Evolutionary conservation across 1,140 invertebrate species (phyloP).

Genomic region (Plutomurus gul): DNA sequence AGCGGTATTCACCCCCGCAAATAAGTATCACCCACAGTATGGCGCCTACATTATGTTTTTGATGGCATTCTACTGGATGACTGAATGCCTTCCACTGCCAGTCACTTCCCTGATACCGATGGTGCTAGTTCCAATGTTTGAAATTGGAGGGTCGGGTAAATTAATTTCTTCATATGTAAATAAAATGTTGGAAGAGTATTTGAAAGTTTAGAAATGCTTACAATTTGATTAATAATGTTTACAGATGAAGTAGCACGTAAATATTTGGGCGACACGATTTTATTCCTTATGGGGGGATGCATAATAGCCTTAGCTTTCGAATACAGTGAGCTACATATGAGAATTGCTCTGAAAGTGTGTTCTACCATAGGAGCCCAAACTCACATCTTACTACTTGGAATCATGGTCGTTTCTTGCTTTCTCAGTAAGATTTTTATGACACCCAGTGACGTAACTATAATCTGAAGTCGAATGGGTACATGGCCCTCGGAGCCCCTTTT

Average conservation of each 20-base stretch:
- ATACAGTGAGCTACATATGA: neutral
- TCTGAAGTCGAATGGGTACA: too few species aligned
- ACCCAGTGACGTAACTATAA: too few species aligned
- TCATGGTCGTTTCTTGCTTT: neutral
- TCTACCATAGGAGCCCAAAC: neutral
- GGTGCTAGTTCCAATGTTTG: constrained; percentile 77
- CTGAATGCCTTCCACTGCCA: constrained; percentile 75
- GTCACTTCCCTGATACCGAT: constrained; percentile 82
- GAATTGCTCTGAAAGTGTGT: neutral
- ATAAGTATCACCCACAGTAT: too few species aligned
- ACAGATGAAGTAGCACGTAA: neutral
- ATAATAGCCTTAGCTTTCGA: neutral
- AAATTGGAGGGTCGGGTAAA: constrained; percentile 58
- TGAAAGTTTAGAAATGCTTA: too few species aligned
- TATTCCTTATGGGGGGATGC: neutral
- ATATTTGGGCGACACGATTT: neutral
- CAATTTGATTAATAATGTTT: neutral
- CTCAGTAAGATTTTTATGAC: neutral
- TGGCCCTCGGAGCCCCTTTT: too few species aligned
- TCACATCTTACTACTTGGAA: neutral
- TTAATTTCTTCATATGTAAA: neutral
- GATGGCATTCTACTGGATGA: constrained; percentile 83
- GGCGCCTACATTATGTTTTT: constrained; percentile 75
- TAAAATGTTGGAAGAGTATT: too few species aligned
- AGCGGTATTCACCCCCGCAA: too few species aligned